Evolutionary conservation across 2,888 invertebrate genomes (phyloP).

Genomic region (Drosophila koepferae): DNA sequence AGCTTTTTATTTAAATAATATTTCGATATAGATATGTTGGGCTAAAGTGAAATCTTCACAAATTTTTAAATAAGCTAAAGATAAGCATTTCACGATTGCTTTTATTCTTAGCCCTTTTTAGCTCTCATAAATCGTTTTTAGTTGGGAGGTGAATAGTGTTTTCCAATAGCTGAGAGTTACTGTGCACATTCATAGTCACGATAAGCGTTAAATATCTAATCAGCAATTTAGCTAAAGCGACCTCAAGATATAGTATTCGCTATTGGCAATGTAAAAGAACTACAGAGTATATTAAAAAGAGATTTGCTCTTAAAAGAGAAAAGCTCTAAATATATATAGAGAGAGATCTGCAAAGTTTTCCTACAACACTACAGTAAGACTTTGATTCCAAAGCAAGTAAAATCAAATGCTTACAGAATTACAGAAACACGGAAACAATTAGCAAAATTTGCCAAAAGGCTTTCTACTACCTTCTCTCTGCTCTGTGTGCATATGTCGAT

Average conservation of each 20-base stretch:
- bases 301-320: neutral
- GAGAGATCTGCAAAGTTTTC: neutral
- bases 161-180: neutral
- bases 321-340: neutral
- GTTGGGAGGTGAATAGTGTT: too few relatives aligned
- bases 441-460: neutral
- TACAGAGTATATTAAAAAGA: neutral
- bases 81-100: neutral
- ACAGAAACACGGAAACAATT: neutral
- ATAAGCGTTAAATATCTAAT: conserved; percentile 5
- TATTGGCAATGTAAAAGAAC: neutral
- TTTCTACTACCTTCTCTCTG: neutral
- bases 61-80: neutral
- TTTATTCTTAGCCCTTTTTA: too few relatives aligned
- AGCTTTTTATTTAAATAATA: too few relatives aligned
- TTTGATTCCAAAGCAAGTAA: neutral
- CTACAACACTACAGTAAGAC: neutral
- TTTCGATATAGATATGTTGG: too few relatives aligned
- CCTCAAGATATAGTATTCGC: neutral
- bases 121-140: too few relatives aligned
- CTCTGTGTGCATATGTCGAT: neutral
- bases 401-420: neutral
- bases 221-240: neutral
- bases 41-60: neutral
- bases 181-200: neutral